Evolutionary conservation across 2,888 invertebrate species (phyloP).

Genomic region (Diaperis boleti): DNA sequence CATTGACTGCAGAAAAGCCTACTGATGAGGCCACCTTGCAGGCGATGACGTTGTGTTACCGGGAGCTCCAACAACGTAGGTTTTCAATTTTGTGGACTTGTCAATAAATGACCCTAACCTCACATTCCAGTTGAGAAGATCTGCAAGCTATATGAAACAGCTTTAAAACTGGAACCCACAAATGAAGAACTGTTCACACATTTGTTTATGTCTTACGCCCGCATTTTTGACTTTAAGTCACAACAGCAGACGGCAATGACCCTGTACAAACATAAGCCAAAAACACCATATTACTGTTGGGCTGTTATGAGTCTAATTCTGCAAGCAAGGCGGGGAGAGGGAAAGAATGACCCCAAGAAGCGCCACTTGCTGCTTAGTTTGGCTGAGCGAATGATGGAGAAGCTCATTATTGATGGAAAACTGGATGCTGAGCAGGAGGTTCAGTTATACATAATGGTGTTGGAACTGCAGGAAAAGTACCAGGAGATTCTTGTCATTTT

Average conservation of each 20-base stretch:
- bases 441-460: slow-evolving; percentile 88
- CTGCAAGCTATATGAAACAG: slow-evolving; percentile 89
- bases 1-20: slow-evolving; percentile 83
- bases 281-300: slow-evolving; percentile 98
- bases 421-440: slow-evolving; percentile 95
- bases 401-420: slow-evolving; percentile 87
- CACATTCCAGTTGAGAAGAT: slow-evolving; percentile 86
- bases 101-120: background rate
- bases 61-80: slow-evolving; percentile 90
- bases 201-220: slow-evolving; percentile 95
- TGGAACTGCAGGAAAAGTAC: slow-evolving; percentile 84
- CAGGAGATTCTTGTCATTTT: slow-evolving; percentile 85
- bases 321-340: slow-evolving; percentile 75
- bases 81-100: background rate
- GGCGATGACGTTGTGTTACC: slow-evolving; percentile 94
- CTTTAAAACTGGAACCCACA: slow-evolving; percentile 84
- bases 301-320: slow-evolving; percentile 96
- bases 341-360: slow-evolving; percentile 58
- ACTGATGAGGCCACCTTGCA: slow-evolving; percentile 94
- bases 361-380: slow-evolving; percentile 80
- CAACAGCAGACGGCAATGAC: slow-evolving; percentile 92
- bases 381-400: slow-evolving; percentile 94
- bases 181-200: slow-evolving; percentile 95
- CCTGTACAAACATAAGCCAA: slow-evolving; percentile 90
- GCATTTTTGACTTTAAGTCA: slow-evolving; percentile 88